Evolutionary conservation across 1,140 invertebrate genomes (phyloP), one percentile per base, ranked within the genome.

Genomic region (Bombus turneri): DNA sequence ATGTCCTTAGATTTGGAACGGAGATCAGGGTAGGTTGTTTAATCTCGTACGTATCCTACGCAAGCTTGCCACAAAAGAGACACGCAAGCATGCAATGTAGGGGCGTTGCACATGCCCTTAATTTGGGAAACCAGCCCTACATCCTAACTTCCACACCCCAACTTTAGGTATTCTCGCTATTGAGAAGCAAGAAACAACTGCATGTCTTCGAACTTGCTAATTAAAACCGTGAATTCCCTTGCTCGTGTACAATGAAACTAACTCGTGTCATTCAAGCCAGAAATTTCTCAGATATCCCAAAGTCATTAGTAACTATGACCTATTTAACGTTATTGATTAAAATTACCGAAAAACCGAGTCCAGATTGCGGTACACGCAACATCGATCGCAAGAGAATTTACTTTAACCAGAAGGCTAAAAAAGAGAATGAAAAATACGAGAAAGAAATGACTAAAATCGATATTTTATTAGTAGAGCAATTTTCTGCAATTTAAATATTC

Each of bases 81-180:
- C 75, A 62, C 57, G 75, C 57, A 39, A 77, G 75, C 75, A n/a
- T 77, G 75, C 43, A 62, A 77, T 39, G 75, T 31, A 62, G 57
- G 37, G 75, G 59, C 57, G 75, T 77, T 41, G 74, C 53, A 62
- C 53, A 76, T 39, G 57, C 75, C 75, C 75, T 59, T 77, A 77
- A 77, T 77, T 77, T 62, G 13, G 37, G 37, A 18, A 77, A 41
- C 25, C 75, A 77, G 75, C 37, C 59, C 57, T 62, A 62, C 57
- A 62, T 62, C 34, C 75, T 28, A 77, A 77, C 53, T 76, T 76
- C 47, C 28, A 59, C 53, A 9, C n/a, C 28, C 71, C 39, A 76
- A 59, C 75, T 77, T 77, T 39, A 77, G 34, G 75, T 77, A 39
- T 59, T 59, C 75, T 39, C 75, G 57, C 37, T 62, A 77, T 77